Evolutionary conservation across 2,888 invertebrate genomes (phyloP), one percentile per base, ranked within the genome.

Genomic region (Eutolmus rufibarbis): DNA sequence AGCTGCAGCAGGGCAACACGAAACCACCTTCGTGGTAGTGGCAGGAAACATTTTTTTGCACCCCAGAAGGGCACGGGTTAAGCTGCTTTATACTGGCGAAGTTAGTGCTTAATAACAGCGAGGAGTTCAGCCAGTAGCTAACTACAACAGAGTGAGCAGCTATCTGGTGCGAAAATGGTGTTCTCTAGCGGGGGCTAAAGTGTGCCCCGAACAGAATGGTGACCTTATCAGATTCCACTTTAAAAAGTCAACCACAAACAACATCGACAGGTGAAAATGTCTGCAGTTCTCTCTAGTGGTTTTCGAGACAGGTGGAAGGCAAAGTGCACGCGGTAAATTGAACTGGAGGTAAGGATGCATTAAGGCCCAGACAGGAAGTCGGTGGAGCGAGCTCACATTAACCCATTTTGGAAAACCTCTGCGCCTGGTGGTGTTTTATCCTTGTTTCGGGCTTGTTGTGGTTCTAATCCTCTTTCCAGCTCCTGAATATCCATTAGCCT

Each of bases 311-410:
- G 43, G 40, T 19, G 43, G 28, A 40, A 23, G 84, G 84, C 43
- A 66, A 66, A 74, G 34, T 43, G 19, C 19, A 28, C 43, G 37
- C 74, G 74, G 84, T 84, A 86, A 86, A 86, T 40, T 86, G 66
- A 79, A 43, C 76, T 23, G n/a, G 2, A 40, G 28, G 19, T 77
- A 66, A 84, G 84, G 84, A 87, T 87, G 76, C 84, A 87, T 87
- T 87, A 87, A 82, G 56, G 76, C 56, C 76, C 19, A 87, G 76
- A 87, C 87, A 87, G 87, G 87, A 87, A 87, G 87, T 87, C 56
- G 84, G 82, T 84, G 76, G 57, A 87, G 74, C 87, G 79, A 31
- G 77, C 76, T 87, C 77, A 57, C 87, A 84, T 82, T 82, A 87
- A 84, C 84, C 87, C 40, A 87, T 87, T 87, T 87, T 56, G 66